Conservation (phyloP, 2,113 vertebrate species). For the Ptilorrhoa leucosticta region DNA sequence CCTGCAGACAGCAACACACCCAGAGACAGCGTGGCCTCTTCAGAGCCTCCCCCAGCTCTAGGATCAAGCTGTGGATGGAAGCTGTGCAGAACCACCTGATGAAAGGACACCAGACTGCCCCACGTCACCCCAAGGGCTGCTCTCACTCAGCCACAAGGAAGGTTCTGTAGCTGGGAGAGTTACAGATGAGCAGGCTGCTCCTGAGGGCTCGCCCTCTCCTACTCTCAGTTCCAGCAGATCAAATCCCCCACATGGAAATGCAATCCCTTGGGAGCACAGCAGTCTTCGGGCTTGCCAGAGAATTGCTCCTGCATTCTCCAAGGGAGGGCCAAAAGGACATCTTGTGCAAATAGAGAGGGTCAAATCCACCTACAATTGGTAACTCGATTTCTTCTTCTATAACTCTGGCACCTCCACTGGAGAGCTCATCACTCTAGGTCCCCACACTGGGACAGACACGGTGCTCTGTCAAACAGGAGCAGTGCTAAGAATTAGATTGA, state of each 20-base stretch:
- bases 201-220: neutral
- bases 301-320: neutral
- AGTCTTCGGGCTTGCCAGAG: neutral
- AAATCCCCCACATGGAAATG: neutral
- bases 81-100: neutral
- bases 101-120: neutral
- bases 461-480: neutral
- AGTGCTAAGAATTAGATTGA: neutral
- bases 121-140: neutral
- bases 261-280: neutral
- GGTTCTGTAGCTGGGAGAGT: neutral
- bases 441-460: neutral
- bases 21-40: neutral
- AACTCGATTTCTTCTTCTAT: neutral
- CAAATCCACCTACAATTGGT: neutral
- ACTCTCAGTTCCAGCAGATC: neutral
- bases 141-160: neutral
- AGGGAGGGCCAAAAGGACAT: neutral
- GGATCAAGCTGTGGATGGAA: neutral
- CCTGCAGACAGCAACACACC: neutral
- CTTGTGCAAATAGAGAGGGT: neutral
- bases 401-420: neutral
- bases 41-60: neutral
- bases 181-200: neutral
- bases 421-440: neutral